Evolutionary conservation across 1,140 invertebrate genomes (phyloP).

Genomic region (Paraescarpia echinospica): DNA sequence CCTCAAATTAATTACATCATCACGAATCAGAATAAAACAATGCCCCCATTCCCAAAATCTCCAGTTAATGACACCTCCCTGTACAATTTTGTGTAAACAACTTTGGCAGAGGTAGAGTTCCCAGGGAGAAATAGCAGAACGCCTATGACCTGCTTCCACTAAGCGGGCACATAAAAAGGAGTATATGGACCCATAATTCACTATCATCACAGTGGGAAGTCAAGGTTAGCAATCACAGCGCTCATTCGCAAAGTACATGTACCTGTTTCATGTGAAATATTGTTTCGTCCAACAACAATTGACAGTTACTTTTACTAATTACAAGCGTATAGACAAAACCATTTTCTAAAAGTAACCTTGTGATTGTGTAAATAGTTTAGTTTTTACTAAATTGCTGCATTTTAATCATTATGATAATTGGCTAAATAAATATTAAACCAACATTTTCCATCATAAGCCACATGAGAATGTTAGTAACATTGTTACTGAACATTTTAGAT

Average conservation of each 20-base stretch:
- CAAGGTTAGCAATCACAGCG: neutral
- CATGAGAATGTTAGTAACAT: no score
- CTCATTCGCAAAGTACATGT: neutral
- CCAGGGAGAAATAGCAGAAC: neutral
- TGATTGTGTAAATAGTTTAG: no score
- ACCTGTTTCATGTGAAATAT: neutral
- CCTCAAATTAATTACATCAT: neutral
- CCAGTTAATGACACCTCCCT: neutral
- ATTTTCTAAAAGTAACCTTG: no score
- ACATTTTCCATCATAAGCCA: no score
- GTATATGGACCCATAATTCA: neutral
- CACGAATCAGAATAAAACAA: neutral
- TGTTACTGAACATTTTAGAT: no score
- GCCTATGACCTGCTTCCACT: neutral
- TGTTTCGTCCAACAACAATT: neutral
- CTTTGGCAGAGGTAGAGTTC: neutral
- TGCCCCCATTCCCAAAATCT: neutral
- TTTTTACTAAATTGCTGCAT: no score
- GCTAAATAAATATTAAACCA: no score
- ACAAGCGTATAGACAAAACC: no score
- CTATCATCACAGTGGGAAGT: neutral
- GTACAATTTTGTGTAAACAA: neutral
- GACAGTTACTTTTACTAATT: neutral
- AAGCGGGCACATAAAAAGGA: neutral
- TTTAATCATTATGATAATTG: no score